Evolutionary conservation across 2,113 vertebrate species (phyloP).

Genomic region (Cathartes aura): DNA sequence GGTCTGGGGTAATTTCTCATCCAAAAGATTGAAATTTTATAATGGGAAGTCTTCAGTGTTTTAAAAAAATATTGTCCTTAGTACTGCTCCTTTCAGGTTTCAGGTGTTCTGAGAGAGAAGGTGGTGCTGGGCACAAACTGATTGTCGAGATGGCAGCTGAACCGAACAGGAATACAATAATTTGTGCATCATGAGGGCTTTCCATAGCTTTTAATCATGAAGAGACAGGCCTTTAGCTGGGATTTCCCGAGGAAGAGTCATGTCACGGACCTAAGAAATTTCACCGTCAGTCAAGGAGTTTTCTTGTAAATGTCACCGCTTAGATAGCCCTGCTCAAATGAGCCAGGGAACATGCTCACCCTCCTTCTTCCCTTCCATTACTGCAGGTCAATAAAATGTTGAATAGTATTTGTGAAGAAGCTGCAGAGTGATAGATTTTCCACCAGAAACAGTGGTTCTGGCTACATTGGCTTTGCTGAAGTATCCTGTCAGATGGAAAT

Average conservation of each 20-base stretch:
- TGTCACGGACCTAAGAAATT: not conserved
- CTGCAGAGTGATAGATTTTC: not conserved
- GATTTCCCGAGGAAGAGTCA: not conserved
- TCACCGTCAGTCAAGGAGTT: not conserved
- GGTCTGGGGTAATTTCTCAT: not conserved
- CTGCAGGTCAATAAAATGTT: not conserved
- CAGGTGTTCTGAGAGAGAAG: not conserved
- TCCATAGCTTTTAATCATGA: not conserved
- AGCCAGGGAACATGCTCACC: not conserved
- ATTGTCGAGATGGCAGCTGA: not conserved
- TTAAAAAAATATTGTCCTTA: not conserved
- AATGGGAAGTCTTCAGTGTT: not conserved
- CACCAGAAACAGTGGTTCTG: not conserved
- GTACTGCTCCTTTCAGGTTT: not conserved
- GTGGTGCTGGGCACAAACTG: not conserved
- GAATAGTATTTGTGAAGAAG: not conserved
- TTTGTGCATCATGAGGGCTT: not conserved
- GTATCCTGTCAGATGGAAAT: not conserved
- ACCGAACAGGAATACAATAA: not conserved
- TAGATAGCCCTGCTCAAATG: not conserved
- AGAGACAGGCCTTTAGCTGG: not conserved
- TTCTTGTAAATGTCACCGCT: not conserved
- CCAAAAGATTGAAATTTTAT: not conserved
- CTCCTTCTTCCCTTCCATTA: not conserved
- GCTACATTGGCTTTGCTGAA: not conserved